Percentiles rank a stretch among this genome's conserved stretches.
Conservation (phyloP, 2,113 vertebrate species). For the Promerops cafer region DNA sequence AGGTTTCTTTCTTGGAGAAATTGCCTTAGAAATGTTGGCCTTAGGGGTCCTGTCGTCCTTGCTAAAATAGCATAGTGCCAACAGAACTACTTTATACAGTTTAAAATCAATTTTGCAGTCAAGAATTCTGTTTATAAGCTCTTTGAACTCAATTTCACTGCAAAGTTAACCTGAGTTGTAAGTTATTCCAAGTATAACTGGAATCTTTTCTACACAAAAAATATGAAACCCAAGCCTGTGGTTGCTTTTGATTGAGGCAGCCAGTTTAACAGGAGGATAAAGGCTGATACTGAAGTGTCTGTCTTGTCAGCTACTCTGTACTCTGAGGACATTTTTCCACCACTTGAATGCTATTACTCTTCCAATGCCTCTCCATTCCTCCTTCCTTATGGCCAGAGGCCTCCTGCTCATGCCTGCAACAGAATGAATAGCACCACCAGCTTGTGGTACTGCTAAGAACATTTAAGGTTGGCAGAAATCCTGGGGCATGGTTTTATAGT, state of each 20-base stretch:
- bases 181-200: neutral
- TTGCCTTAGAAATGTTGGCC: neutral
- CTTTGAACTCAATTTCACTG: neutral
- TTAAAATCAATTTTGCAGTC: slow-evolving; percentile 1
- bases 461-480: neutral
- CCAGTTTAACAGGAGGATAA: neutral
- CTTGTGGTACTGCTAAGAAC: neutral
- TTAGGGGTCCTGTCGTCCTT: neutral
- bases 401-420: neutral
- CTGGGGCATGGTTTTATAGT: neutral
- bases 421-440: neutral
- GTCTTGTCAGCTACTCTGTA: neutral
- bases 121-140: neutral
- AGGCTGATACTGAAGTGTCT: neutral
- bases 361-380: neutral
- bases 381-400: neutral
- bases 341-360: neutral
- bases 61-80: neutral
- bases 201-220: neutral
- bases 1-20: neutral
- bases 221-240: neutral
- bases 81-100: neutral
- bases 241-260: neutral
- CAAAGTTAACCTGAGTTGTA: neutral
- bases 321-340: neutral